Evolutionary conservation across 2,888 invertebrate genomes (phyloP), one percentile per base, ranked within the genome.

Genomic region (Cephonodes hylas): DNA sequence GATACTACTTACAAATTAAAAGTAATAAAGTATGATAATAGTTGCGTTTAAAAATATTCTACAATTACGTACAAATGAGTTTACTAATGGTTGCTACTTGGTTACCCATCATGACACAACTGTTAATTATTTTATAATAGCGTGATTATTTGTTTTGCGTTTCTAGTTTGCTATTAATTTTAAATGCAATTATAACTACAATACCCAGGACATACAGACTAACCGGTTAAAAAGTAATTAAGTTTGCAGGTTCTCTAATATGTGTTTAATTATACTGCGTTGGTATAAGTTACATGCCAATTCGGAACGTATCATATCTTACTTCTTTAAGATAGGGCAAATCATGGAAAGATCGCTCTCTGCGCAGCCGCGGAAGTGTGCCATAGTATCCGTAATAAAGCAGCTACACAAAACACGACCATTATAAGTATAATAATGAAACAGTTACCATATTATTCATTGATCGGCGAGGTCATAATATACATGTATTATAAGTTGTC

Each of bases 331-430:
- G 92, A 72, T 93, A 93, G 80, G 96, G 95, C 80, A 96, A 94
- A 83, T 96, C 96, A 88, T 96, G 96, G 91, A 95, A 96, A 74
- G 96, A 95, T 79, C 95, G 91, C 91, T 96, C 96, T 74, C 96
- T 94, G 77, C 96, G 93, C 74, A 96, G 93, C 85, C 96, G 94
- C 72, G 96, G 95, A 80, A 95, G 94, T 70, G 94, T 94, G 82
- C 95, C 95, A 92, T 95, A 95, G 92, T 93, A 93, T 88, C 94
- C 94, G 86, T 94, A 94, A 93, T 94, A 94, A 89, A 95, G 94
- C 93, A 95, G 93, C 95, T 95, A 93, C 82, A 86, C 83, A 91
- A 85, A 91, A 88, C 79, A 88, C 74, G 81, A 66, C 77, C 64
- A 68, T 66, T 73, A 77, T 65, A 59, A 68, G 63, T 62, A 65